Evolutionary conservation across 2,113 vertebrate genomes (phyloP), one percentile per base, ranked within the genome.

Genomic region (Cathartes aura): DNA sequence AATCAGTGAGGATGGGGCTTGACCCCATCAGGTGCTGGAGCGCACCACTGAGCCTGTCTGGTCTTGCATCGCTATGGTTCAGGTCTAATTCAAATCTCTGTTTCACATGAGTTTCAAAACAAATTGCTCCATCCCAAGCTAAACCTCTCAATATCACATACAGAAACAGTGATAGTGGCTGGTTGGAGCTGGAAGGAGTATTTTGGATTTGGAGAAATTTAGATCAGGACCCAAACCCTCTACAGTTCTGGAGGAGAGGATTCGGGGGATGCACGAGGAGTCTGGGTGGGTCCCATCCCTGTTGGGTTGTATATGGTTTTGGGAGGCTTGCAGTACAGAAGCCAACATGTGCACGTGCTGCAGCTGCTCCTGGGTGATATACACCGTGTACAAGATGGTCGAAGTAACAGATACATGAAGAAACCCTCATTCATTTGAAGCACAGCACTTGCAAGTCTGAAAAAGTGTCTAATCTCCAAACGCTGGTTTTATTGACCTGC

Each of bases 201-300:
- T 38, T 80, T 42, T 79, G 36, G 22, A 50, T 60, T 34, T 42
- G 30, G 18, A 10, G 34, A 68, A 70, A 58, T 87, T 47, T 50
- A 76, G 30, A 42, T 19, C 1, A 2, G 14, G 48, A 90, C 12
- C 6, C 22, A 87, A 70, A 62, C 19, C 22, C n/a, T 75, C 21
- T 27, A 22, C 6, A 50, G 40, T 30, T 75, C 60, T 58, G 17
- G 15, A 30, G 36, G 5, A 80, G 34, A 76, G 16, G 4, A 2
- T 59, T 8, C 0, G 2, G 47, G n/a, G 15, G 5, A 67, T 38
- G 20, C 1, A 1, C 1, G 3, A 50, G 26, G 30, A 76, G 24
- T 8, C 59, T 42, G 8, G 24, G 19, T 36, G 26, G 47, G 42
- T 68, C 48, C 11, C 18, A 43, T 5, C 22, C 14, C 22, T 60